Evolutionary conservation across 2,888 invertebrate species (phyloP).

Genomic region (Fissipunctia ypsillon): DNA sequence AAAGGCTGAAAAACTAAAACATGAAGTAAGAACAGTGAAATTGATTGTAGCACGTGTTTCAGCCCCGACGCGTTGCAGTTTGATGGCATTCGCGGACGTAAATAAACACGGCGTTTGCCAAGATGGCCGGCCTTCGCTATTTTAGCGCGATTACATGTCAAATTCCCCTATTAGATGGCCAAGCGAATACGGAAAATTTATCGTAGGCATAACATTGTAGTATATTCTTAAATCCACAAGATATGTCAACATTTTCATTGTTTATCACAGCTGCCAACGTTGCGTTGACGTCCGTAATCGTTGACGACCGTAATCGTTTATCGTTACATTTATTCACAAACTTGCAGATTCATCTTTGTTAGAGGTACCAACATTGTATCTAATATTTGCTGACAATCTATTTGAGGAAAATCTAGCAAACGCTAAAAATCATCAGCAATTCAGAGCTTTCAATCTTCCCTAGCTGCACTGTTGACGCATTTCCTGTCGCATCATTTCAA

Average conservation of each 20-base stretch:
- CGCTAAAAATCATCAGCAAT: not conserved
- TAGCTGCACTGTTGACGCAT: not conserved
- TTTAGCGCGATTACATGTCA: slow-evolving; percentile 82
- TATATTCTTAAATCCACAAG: slow-evolving; percentile 35
- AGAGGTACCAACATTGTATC: slow-evolving; percentile 9
- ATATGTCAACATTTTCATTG: slow-evolving; percentile 30
- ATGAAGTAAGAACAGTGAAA: slow-evolving; percentile 69
- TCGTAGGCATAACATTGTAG: slow-evolving; percentile 48
- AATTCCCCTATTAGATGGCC: slow-evolving; percentile 79
- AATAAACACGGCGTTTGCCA: slow-evolving; percentile 89
- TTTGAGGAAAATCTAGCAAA: not conserved
- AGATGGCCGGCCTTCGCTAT: slow-evolving; percentile 89
- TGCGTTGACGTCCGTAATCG: too few species aligned
- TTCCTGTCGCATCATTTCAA: not conserved
- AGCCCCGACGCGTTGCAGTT: slow-evolving; percentile 84
- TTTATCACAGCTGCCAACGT: slow-evolving; percentile 26
- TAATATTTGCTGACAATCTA: slow-evolving; percentile 19
- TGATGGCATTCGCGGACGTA: slow-evolving; percentile 87
- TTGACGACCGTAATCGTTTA: too few species aligned
- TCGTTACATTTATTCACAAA: slow-evolving; percentile 22
- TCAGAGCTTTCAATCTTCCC: not conserved
- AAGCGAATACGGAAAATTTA: slow-evolving; percentile 71
- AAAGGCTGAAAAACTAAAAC: slow-evolving; percentile 43
- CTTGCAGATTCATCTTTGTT: slow-evolving; percentile 4
- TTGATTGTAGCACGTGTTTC: slow-evolving; percentile 84